Evolutionary conservation across 92 coral and sea anemone genomes (phyloP), one percentile per base, ranked within the genome.

Genomic region (Paragorgia papillata): DNA sequence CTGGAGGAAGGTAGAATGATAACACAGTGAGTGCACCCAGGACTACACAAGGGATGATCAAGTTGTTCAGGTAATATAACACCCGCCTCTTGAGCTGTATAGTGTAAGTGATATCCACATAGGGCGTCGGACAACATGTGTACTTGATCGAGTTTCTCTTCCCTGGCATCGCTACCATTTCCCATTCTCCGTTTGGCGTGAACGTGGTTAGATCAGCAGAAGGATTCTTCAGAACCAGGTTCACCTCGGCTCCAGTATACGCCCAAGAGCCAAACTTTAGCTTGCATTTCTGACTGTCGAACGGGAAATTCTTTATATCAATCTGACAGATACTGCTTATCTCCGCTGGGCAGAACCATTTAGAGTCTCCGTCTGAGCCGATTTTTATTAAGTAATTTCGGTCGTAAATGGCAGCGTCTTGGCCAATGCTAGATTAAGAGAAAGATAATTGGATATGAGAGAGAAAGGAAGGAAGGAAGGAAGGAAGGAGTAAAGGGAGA

Each of bases 181-280:
- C 88, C 99, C 99, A 95, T 59, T 95, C 99, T 12, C 99, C 99
- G 66, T 96, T 95, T 21, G 78, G 41, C 2, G 93, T 91, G 79
- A 86, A 95, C 77, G 74, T 83, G 5, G 87, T 64, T 39, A 91
- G 57, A 69, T 95, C 99, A 14, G 99, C 97, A 3, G 93, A 19
- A 54, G 79, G 74, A 8, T 82, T 66, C 49, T 87, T 62, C 18
- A 80, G 86, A 65, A 85, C 81, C 28, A 95, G 89, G 77, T 95
- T 89, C 12, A 95, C 85, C 60, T 62, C 64, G 44, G 61, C 66
- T 24, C 97, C 97, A 21, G 92, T 95, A 75, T 91, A 95, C 0
- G 97, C 92, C 99, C 99, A 95, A 28, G 99, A 95, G 37, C 99
- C 99, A 61, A 95, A 95, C 79, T 88, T 82, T n/a, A 95, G 84